Base-by-base conservation (phyloP, 2,113 vertebrate species). In the Philantomba maxwellii region DNA sequence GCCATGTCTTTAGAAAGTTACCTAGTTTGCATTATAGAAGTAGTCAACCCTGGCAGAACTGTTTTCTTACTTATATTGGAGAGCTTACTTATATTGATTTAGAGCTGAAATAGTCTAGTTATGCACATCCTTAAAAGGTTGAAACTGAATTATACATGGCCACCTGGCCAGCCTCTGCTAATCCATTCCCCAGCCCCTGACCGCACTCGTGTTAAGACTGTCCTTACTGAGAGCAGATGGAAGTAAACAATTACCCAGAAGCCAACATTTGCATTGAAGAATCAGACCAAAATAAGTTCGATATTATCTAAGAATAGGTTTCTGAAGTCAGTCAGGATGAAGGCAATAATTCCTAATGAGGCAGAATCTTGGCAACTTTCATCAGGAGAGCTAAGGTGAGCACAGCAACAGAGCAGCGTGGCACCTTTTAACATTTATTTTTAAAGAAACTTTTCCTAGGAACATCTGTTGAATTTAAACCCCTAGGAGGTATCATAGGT, bases 61-160 rank as follows among this genome's bases (percentile, higher is more conserved):
- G 47, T 64, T 96, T 93, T 82, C 89, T 97, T 90, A 92, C 96
- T 94, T 92, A 97, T 88, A 93, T 93, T 97, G 96, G 66, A 95
- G 96, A n/a, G n/a, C n/a, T n/a, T n/a, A n/a, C n/a, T n/a, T n/a
- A n/a, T n/a, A n/a, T n/a, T n/a, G 33, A 93, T 57, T 89, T 95
- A 92, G 64, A 91, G 58, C 64, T 55, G 82, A 93, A 53, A 77
- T 36, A 49, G 81, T 96, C 60, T 88, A 47, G 84, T 60, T 88
- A 84, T 47, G 66, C 60, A 91, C 47, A 95, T 82, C 87, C 87
- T 94, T 97, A 94, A 95, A 96, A 97, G 95, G 89, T 0, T 95
- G 75, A 77, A 82, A 64, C 66, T 88, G 94, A 97, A 95, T 95
- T 94, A 92, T 66, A 87, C 95, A 96, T 97, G 92, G 81, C 70